A percentile compares a stretch with the other conserved stretches of the same genome.
These are phyloP conservation scores for Perca flavescens DNA, from an alignment of 2,113 vertebrate genomes.

Conservation along the genomic window DNA sequence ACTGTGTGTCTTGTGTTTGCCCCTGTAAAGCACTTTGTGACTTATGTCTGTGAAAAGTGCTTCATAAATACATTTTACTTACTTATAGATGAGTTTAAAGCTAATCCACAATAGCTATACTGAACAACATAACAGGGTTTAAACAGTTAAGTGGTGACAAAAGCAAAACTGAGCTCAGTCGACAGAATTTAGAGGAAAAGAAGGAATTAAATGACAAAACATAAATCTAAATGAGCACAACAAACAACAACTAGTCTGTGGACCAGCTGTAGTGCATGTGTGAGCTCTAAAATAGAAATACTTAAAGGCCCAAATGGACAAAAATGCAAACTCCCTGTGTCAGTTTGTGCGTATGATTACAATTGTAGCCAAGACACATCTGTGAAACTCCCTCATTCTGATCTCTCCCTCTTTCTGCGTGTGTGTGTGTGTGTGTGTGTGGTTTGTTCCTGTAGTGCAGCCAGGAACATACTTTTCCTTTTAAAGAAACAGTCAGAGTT, in stretches of 20 bases:
- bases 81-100: neutral
- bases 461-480: constrained; percentile 80
- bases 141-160: neutral
- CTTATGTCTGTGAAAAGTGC: too few relatives aligned
- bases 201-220: neutral
- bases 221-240: too few relatives aligned
- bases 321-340: constrained; percentile 7
- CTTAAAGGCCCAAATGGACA: neutral
- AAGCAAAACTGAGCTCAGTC: neutral
- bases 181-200: neutral
- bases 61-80: too few relatives aligned
- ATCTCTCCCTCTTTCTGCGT: constrained; percentile 18
- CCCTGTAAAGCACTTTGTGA: too few relatives aligned
- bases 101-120: neutral
- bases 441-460: constrained; percentile 32
- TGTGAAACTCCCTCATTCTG: constrained; percentile 56
- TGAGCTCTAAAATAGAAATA: constrained; percentile 5
- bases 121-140: neutral
- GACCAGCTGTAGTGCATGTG: neutral
- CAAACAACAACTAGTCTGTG: neutral
- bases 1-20: too few relatives aligned
- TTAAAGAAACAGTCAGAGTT: constrained; percentile 66
- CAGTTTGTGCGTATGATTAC: constrained; percentile 20
- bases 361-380: constrained; percentile 54
- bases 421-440: constrained; percentile 11